Conservation (phyloP, 2,113 vertebrate species). For the Empidonax alnorum region DNA sequence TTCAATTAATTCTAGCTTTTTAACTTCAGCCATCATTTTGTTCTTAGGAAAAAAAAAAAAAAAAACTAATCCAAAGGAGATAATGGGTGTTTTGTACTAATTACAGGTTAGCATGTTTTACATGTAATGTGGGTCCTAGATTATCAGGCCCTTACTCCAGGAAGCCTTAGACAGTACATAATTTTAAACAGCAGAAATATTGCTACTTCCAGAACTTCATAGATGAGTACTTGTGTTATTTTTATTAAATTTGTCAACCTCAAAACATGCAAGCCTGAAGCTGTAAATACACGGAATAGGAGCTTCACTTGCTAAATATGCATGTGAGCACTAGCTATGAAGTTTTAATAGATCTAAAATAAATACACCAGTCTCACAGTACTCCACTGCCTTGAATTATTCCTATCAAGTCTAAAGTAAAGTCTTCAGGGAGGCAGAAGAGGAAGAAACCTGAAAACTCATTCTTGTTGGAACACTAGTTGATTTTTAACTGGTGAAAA, state of each 20-base stretch:
- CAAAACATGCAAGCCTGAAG: neutral
- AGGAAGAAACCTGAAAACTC: neutral
- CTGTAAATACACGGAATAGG: neutral
- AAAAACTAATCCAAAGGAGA: neutral
- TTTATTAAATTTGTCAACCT: neutral
- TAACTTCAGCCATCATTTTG: neutral
- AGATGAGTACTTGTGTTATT: neutral
- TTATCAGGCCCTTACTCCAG: neutral
- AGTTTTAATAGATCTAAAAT: neutral
- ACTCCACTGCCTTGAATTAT: neutral
- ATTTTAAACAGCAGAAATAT: neutral
- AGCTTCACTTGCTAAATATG: neutral
- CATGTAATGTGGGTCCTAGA: neutral
- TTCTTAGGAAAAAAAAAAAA: neutral
- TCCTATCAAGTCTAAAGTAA: neutral
- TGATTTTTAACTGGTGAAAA: slow-evolving; percentile 34
- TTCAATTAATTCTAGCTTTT: neutral
- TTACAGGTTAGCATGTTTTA: neutral
- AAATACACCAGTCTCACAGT: neutral
- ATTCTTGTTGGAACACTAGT: slow-evolving; percentile 4
- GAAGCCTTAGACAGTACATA: neutral
- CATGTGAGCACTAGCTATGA: neutral
- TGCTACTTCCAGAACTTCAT: neutral
- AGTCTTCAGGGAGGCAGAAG: neutral
- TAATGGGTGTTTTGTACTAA: neutral